Evolutionary conservation across 2,797 vertebrate genomes (phyloP).

Genomic region (Erithacus rubecula): DNA sequence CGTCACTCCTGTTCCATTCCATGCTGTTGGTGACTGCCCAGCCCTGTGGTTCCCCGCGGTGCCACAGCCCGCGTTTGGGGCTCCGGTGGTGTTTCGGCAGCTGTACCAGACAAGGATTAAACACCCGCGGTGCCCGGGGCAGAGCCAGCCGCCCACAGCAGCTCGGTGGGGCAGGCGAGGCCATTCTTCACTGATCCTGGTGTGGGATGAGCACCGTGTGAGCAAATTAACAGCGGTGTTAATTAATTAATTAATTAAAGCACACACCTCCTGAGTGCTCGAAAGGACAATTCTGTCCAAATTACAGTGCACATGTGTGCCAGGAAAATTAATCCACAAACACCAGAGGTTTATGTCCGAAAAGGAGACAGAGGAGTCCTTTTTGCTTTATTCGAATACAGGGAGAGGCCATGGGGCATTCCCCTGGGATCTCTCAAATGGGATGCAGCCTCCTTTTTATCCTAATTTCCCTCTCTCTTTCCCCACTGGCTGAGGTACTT

Average conservation of each 20-base stretch:
- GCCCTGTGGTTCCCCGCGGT: not conserved
- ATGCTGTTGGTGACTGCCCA: not conserved
- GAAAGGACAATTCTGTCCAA: not conserved
- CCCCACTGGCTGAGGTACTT: no score
- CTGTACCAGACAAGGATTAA: no score
- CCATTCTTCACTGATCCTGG: not conserved
- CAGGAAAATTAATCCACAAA: no score
- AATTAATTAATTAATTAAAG: not conserved
- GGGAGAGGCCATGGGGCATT: no score
- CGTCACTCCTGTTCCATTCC: not conserved
- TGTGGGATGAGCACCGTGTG: not conserved
- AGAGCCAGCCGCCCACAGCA: no score
- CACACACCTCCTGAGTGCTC: not conserved
- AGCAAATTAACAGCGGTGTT: not conserved
- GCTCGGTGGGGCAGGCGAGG: not conserved
- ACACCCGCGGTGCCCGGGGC: no score
- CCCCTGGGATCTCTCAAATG: no score
- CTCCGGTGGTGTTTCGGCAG: not conserved
- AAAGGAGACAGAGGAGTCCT: no score
- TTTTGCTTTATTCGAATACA: no score
- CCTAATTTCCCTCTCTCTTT: no score
- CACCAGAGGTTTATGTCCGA: no score
- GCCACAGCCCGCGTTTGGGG: not conserved
- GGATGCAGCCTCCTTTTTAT: no score
- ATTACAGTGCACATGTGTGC: fast-evolving